Evolutionary conservation across 2,113 vertebrate genomes (phyloP), one percentile per base, ranked within the genome.

Genomic region (Tachysurus vachellii): DNA sequence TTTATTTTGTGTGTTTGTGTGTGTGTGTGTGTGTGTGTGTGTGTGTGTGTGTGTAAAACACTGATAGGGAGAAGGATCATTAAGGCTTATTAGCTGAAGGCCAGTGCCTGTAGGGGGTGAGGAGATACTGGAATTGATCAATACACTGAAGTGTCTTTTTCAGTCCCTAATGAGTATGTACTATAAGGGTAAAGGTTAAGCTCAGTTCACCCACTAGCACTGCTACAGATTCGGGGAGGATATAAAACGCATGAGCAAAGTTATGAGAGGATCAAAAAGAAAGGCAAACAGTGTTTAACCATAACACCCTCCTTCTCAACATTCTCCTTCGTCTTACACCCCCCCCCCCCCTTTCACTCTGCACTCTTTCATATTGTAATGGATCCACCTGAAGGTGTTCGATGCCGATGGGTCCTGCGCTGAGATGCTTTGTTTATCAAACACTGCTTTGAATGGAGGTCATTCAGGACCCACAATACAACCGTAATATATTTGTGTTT

Each of bases 201-300:
- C 44, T 31, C 0, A n/a, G 79, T 47, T 54, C 77, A 68, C 71
- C 81, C 47, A 4, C 80, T 26, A n/a, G 19, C 14, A 66, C 61
- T 50, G 42, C 47, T 44, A 26, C 21, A 61, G 56, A 44, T 14
- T 13, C 28, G 53, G 56, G 53, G 26, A 64, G 53, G 36, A 64
- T 62, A 83, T 70, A 9, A 80, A 68, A 70, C 88, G 88, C 91
- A 88, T 92, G 91, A 88, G 89, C 88, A 4, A 83, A 76, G 57
- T 61, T 83, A 56, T 62, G 23, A 79, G 66, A 61, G 50, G 54
- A 86, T 86, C 62, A 70, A 82, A 89, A 89, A 85, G 85, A 76
- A 88, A 87, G 26, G 36, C 83, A 62, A 47, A 28, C 83, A 66
- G 54, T 70, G 64, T 89, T 70, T 85, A 77, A 87, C 85, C 89